A percentile compares a stretch with the other conserved stretches of the same genome.
Conservation (phyloP, 2,888 invertebrate species). For the Thecocarcelia acutangulata region DNA sequence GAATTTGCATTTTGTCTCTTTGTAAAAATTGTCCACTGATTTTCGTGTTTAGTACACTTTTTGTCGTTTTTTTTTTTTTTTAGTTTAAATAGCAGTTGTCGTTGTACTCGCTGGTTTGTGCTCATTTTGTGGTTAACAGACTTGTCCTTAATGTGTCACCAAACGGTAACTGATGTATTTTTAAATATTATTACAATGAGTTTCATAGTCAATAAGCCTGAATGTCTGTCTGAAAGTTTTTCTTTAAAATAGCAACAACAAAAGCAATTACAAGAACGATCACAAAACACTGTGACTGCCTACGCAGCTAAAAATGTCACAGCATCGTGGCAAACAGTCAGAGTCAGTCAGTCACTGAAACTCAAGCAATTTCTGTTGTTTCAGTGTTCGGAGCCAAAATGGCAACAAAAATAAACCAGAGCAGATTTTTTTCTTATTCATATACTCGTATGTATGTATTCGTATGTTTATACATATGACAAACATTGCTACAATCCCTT, state of each 20-base stretch:
- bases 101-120: neutral
- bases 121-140: slow-evolving; percentile 65
- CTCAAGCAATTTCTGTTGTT: too few species aligned
- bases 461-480: too few species aligned
- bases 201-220: slow-evolving; percentile 68
- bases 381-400: too few species aligned
- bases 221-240: slow-evolving; percentile 9
- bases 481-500: too few species aligned
- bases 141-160: slow-evolving; percentile 70
- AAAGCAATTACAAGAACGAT: too few species aligned
- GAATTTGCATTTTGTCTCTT: slow-evolving; percentile 52
- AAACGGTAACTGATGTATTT: slow-evolving; percentile 69
- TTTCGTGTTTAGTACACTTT: neutral
- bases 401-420: too few species aligned
- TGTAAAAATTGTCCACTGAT: slow-evolving; percentile 35
- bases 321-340: too few species aligned
- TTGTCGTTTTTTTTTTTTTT: slow-evolving; percentile 21
- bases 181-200: slow-evolving; percentile 65
- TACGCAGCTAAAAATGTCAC: too few species aligned
- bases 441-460: too few species aligned
- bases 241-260: too few species aligned
- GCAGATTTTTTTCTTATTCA: too few species aligned
- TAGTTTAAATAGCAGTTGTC: neutral
- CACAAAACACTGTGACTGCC: neutral
- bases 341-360: too few species aligned